phyloP scores from a whole-genome alignment of 2,113 vertebrate species.

The Leuciscus idus region DNA sequence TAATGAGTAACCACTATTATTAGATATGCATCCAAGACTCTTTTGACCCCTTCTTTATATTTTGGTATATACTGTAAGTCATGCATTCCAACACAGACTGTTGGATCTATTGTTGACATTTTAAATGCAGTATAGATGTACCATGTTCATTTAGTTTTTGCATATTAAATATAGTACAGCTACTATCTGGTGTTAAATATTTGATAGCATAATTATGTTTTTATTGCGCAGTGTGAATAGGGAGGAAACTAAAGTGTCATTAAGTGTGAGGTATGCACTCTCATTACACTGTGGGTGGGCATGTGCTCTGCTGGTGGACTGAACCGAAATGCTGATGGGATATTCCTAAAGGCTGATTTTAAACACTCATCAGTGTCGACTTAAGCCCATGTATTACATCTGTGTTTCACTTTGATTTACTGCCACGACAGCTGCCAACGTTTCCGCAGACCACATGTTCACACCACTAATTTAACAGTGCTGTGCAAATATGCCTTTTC shows the following conservation, averaged over 20 bases:
- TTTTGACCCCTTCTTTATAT: background rate
- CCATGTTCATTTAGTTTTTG: background rate
- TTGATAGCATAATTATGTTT: slow-evolving; percentile 52
- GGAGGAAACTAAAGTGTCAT: slow-evolving; percentile 42
- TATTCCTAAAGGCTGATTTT: slow-evolving; percentile 65
- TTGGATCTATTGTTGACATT: slow-evolving; percentile 10
- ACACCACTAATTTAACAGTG: slow-evolving; percentile 48
- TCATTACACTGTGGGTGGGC: slow-evolving; percentile 68
- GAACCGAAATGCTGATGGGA: slow-evolving; percentile 58
- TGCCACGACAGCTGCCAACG: slow-evolving; percentile 45
- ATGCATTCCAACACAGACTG: background rate
- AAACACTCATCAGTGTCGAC: slow-evolving; percentile 71
- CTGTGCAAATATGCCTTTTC: slow-evolving; percentile 53
- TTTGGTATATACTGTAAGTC: background rate
- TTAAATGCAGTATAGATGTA: slow-evolving; percentile 11
- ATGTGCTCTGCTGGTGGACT: slow-evolving; percentile 63
- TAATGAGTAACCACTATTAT: background rate
- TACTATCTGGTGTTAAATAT: slow-evolving; percentile 49
- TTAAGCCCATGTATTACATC: slow-evolving; percentile 57
- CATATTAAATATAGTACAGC: background rate
- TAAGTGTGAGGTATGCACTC: slow-evolving; percentile 45
- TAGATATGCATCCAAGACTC: background rate
- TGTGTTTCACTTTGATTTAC: slow-evolving; percentile 69
- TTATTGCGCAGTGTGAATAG: slow-evolving; percentile 43
- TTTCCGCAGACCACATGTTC: slow-evolving; percentile 50